Percentiles rank a stretch among this genome's conserved stretches.
phyloP scores from a whole-genome alignment of 2,888 invertebrate genomes.

The Romanomermis culicivorax region DNA sequence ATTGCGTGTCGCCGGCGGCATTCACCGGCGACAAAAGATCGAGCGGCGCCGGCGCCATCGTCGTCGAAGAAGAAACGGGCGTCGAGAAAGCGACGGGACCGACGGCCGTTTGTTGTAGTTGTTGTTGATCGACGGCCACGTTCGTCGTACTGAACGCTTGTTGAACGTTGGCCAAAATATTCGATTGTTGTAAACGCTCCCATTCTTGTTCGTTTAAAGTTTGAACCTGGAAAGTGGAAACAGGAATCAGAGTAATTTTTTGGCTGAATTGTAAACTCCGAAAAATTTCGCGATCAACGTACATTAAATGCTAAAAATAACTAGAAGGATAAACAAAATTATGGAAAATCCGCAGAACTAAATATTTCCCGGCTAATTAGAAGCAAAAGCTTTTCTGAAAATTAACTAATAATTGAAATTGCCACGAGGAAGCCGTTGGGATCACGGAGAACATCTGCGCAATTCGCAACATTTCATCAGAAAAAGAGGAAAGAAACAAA shows the following conservation, averaged over 20 bases:
- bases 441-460: no score
- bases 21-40: neutral
- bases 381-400: no score
- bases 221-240: constrained; percentile 19
- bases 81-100: neutral
- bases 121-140: constrained; percentile 24
- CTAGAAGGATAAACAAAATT: no score
- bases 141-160: constrained; percentile 67
- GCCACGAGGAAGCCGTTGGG: no score
- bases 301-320: no score
- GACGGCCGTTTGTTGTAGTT: neutral
- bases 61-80: neutral
- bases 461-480: no score
- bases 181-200: constrained; percentile 69
- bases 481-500: no score
- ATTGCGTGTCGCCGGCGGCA: constrained; percentile 63
- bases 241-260: neutral
- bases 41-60: neutral
- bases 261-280: no score
- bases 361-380: no score
- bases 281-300: no score
- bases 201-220: constrained; percentile 50
- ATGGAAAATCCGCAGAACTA: no score
- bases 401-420: no score
- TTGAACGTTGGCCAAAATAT: constrained; percentile 70